A percentile compares a stretch with the other conserved stretches of the same genome.
Evolutionary conservation across 2,797 vertebrate genomes (phyloP).

Genomic region (Cossypha polioptera): DNA sequence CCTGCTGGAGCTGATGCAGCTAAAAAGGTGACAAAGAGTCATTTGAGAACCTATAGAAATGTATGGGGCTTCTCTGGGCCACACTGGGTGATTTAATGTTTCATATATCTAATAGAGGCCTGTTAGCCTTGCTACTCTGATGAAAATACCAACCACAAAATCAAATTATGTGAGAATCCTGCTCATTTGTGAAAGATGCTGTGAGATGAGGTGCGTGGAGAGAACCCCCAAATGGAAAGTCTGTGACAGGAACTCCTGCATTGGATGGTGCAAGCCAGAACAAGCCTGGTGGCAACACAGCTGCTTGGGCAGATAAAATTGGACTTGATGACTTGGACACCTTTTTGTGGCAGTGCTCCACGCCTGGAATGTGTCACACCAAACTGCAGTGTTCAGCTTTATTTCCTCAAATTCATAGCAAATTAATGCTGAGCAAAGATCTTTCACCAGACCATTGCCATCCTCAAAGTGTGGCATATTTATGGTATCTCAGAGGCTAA

Average conservation of each 20-base stretch:
- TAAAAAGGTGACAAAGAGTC: background rate
- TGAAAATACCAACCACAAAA: background rate
- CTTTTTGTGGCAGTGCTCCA: background rate
- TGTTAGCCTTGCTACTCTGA: background rate
- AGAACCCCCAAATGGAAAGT: fast-evolving
- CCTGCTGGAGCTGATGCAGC: slow-evolving; percentile 9
- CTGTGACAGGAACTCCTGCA: background rate
- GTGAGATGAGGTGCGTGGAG: background rate
- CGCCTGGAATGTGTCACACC: background rate
- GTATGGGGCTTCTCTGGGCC: background rate
- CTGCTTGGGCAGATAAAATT: background rate
- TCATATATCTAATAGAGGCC: background rate
- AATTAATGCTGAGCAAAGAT: background rate
- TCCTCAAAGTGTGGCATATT: background rate
- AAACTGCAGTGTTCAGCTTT: background rate
- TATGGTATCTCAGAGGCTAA: background rate
- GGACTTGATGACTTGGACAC: background rate
- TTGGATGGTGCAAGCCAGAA: background rate
- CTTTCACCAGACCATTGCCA: background rate
- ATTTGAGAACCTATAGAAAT: background rate
- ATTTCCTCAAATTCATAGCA: background rate
- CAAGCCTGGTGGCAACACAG: background rate
- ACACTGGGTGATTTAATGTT: background rate
- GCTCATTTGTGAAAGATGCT: background rate
- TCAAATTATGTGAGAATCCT: background rate